Conservation (phyloP, 2,797 vertebrate genomes). For the Cynodonichthys magdalenae region DNA sequence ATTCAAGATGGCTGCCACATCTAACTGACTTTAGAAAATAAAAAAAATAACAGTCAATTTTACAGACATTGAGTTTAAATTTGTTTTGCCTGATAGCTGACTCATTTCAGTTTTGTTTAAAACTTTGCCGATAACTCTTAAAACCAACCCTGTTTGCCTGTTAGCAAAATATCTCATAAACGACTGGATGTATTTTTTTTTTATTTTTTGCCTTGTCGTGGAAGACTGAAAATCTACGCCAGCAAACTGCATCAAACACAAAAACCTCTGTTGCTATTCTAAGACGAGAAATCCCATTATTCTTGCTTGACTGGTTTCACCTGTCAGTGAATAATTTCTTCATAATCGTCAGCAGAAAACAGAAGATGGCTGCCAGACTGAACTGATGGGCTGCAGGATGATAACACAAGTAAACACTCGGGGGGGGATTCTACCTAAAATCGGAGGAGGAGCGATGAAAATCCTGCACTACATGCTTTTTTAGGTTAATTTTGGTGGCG, state of each 20-base stretch:
- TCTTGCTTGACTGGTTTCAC: conserved; percentile 69
- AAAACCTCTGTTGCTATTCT: conserved; percentile 43
- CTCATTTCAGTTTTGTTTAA: no score
- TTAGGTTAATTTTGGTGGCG: conserved; percentile 41
- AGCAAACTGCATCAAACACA: conserved; percentile 32
- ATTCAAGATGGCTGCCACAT: no score
- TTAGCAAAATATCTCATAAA: no score
- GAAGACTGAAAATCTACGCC: neutral
- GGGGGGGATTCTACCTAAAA: conserved; percentile 22
- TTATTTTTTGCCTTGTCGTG: neutral
- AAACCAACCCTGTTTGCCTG: no score
- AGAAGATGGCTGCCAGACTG: conserved; percentile 68
- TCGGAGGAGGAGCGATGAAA: conserved; percentile 25
- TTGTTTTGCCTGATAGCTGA: no score
- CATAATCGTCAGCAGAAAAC: conserved; percentile 65
- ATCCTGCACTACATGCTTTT: conserved; percentile 31
- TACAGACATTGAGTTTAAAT: no score
- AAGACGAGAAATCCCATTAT: conserved; percentile 69
- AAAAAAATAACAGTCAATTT: no score
- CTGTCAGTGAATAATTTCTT: conserved; percentile 66
- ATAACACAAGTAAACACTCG: conserved; percentile 51
- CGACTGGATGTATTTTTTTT: no score
- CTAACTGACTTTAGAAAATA: no score
- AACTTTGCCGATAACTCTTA: no score
- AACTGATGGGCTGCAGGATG: conserved; percentile 59